These are phyloP conservation scores for Sternarchorhynchus goeldii DNA, from an alignment of 2,797 vertebrate genomes.

Conservation along the genomic window DNA sequence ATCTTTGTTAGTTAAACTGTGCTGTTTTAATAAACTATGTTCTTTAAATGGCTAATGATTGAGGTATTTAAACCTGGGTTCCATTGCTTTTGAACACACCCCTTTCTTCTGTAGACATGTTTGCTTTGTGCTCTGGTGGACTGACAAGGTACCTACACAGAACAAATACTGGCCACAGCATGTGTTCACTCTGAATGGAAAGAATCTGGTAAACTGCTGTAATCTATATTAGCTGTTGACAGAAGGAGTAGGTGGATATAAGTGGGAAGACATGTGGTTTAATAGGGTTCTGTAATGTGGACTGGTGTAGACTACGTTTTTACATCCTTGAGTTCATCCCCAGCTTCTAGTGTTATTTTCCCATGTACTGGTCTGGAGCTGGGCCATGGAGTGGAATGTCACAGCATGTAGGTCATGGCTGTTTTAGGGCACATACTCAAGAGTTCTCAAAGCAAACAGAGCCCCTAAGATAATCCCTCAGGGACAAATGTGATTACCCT, in stretches of 20 bases:
- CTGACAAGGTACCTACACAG: too few relatives aligned
- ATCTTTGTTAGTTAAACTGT: too few relatives aligned
- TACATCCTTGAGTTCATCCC: conserved; percentile 64
- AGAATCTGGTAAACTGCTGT: conserved; percentile 48
- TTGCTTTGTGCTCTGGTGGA: too few relatives aligned
- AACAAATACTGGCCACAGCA: conserved; percentile 30
- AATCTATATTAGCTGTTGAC: conserved; percentile 47
- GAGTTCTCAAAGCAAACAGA: conserved; percentile 76
- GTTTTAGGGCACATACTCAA: conserved; percentile 68
- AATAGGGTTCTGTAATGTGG: conserved; percentile 51
- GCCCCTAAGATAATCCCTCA: conserved; percentile 61
- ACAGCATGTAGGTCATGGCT: conserved; percentile 66
- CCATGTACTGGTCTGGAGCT: conserved; percentile 87
- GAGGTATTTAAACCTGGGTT: too few relatives aligned
- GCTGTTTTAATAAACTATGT: too few relatives aligned
- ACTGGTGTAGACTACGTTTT: conserved; percentile 54
- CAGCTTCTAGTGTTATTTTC: conserved; percentile 82
- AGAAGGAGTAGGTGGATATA: conserved; percentile 6
- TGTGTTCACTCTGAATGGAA: conserved; percentile 27
- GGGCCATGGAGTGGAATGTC: conserved; percentile 77
- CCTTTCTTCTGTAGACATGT: too few relatives aligned
- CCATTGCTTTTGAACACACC: too few relatives aligned
- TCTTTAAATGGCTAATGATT: too few relatives aligned
- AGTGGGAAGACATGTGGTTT: conserved; percentile 46
- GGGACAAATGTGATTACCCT: conserved; percentile 66